Base-by-base conservation (phyloP, 2,113 vertebrate species). In the Salminus brasiliensis region DNA sequence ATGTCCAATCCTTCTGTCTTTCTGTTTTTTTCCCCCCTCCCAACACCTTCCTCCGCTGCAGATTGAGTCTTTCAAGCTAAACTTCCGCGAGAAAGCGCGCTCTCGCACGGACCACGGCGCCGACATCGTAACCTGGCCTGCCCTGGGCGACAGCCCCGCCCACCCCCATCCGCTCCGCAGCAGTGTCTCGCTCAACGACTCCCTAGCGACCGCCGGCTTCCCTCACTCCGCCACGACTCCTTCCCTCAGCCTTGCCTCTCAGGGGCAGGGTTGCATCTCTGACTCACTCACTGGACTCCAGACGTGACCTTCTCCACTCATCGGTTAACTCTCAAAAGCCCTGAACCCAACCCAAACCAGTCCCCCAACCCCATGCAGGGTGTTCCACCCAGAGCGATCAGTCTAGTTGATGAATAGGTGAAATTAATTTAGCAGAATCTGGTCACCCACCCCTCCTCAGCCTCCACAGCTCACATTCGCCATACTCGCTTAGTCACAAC, bases 1-100 rank as follows among this genome's bases (percentile, higher is more conserved):
- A 82, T 85, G 85, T 84, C 91, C 89, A 91, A 87, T 79, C 90
- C 92, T 90, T 92, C 82, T 67, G 45, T 47, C 55, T 25, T 69
- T 68, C 76, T 85, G 41, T 81, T 73, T 82, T 77, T 73, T 74
- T 76, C 79, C 87, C 88, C 87, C 88, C 89, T 93, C 52, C 52
- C 39, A 41, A 41, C 94, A n/a, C n/a, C 93, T 93, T 49, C 47
- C 10, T 66, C 36, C 34, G 92, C 94, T 95, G 93, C 95, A 97
- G 96, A 98, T 97, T 98, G 96, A 97, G 90, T 94, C 89, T 90
- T 93, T 94, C 93, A 92, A 92, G 93, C 94, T 95, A 93, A 95
- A 89, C 93, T 96, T 96, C 94, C 94, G 94, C 91, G 94, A 93
- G 92, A 93, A 94, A 52, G 95, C 95, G 93, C 90, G 91, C 93